Conservation (phyloP, 2,888 invertebrate species). For the Troides oblongomaculatus region DNA sequence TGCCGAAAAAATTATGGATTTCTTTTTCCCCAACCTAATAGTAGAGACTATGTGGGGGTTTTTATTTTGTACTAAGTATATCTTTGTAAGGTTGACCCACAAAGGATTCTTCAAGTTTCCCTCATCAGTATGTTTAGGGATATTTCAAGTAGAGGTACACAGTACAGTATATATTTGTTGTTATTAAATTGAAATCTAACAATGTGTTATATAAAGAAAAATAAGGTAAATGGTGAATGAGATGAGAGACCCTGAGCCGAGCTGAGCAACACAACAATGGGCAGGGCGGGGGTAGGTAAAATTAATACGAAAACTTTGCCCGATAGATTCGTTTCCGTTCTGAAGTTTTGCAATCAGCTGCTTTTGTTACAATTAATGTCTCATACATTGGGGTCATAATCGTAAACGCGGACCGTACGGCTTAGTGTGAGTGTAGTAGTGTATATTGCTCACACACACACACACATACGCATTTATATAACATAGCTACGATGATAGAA, state of each 20-base stretch:
- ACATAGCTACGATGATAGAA: no score
- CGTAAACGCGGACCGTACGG: neutral
- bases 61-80: no score
- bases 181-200: neutral
- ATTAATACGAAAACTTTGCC: conserved; percentile 10
- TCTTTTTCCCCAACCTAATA: no score
- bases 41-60: no score
- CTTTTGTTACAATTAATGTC: conserved; percentile 10
- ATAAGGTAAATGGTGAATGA: neutral
- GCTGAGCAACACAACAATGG: neutral
- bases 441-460: no score
- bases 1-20: no score
- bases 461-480: no score
- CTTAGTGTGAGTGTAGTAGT: no score
- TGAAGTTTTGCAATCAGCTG: conserved; percentile 5
- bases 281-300: neutral
- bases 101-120: no score
- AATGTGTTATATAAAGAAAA: neutral
- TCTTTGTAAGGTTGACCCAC: no score
- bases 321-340: neutral
- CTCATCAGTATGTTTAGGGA: neutral
- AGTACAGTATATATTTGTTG: neutral
- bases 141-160: neutral
- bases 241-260: neutral
- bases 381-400: neutral